Base-by-base conservation (phyloP, 2,888 invertebrate genomes). In the Pterobdella sp. region DNA sequence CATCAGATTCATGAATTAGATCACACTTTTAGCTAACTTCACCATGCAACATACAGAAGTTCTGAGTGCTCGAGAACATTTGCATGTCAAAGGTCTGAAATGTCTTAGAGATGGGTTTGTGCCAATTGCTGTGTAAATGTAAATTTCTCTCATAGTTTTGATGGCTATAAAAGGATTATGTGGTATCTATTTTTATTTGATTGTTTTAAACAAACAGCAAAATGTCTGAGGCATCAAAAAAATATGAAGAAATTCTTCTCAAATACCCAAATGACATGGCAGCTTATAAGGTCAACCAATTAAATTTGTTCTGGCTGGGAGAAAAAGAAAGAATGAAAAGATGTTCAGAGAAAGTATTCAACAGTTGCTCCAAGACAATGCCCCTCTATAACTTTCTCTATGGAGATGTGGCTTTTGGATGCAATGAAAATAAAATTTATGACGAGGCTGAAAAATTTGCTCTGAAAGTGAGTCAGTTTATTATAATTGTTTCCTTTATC, bases 31-130 rank as follows among this genome's bases (percentile, higher is more conserved):
- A n/a, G n/a, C n/a, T n/a, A n/a, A n/a, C n/a, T n/a, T n/a, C n/a
- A n/a, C n/a, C n/a, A n/a, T n/a, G n/a, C n/a, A n/a, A n/a, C n/a
- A 14, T 56, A 22, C 7, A 56, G 60, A 3, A 26, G 10, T 26
- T 4, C 26, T 56, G n/a, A 56, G 14, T 18, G 60, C 18, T 22
- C 60, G 60, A 18, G 60, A 56, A 56, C 18, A 56, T 18, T 26
- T 56, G 60, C 60, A 56, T n/a, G 60, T 56, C 3, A 26, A 56
- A 56, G 60, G n/a, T 56, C n/a, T 56, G 60, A 56, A 26, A 22
- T 26, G 26, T n/a, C 18, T 56, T 22, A 56, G 26, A 22, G n/a
- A 56, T 56, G 60, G 60, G 60, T 56, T 4, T 14, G 60, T 14
- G 18, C 18, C 10, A 7, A 42, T 42, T 42, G 42, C 10, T 42